Percentiles rank a stretch among this genome's conserved stretches.
Evolutionary conservation across 2,113 vertebrate genomes (phyloP).

Genomic region (Eublepharis macularius): DNA sequence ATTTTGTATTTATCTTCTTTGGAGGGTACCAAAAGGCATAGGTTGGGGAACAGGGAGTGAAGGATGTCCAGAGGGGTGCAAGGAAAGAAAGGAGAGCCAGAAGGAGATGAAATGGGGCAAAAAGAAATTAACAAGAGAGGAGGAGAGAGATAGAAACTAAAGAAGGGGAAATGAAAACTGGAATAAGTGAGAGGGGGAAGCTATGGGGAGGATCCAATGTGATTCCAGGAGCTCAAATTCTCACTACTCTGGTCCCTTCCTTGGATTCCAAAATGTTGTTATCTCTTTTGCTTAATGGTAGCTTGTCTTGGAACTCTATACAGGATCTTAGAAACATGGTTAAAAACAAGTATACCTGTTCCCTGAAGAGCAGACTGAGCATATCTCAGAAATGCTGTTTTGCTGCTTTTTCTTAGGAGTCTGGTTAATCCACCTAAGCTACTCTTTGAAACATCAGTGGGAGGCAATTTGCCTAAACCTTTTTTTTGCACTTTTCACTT

Average conservation of each 20-base stretch:
- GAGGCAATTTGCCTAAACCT: slow-evolving; percentile 42
- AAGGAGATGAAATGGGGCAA: no score
- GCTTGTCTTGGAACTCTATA: slow-evolving; percentile 35
- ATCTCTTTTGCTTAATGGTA: slow-evolving; percentile 26
- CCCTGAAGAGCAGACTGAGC: slow-evolving; percentile 31
- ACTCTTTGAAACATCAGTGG: slow-evolving; percentile 43
- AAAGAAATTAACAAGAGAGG: no score
- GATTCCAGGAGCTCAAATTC: slow-evolving; percentile 53
- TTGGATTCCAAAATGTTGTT: no score
- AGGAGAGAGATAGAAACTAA: no score
- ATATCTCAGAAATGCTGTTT: slow-evolving; percentile 17
- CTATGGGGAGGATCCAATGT: no score
- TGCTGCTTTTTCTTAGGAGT: slow-evolving; percentile 45
- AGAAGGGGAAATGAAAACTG: no score
- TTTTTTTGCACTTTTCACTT: slow-evolving; percentile 50
- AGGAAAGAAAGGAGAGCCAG: no score
- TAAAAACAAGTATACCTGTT: slow-evolving; percentile 35
- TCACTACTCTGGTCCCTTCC: background rate
- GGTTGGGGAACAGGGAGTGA: no score
- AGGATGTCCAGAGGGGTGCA: no score
- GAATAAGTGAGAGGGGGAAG: no score
- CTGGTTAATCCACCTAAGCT: slow-evolving; percentile 39
- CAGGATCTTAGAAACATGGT: slow-evolving; percentile 40
- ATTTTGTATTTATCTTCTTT: no score
- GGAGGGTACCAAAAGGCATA: no score